phyloP scores from a whole-genome alignment of 2,888 invertebrate genomes.

The Scelioninae gen. 2 region DNA sequence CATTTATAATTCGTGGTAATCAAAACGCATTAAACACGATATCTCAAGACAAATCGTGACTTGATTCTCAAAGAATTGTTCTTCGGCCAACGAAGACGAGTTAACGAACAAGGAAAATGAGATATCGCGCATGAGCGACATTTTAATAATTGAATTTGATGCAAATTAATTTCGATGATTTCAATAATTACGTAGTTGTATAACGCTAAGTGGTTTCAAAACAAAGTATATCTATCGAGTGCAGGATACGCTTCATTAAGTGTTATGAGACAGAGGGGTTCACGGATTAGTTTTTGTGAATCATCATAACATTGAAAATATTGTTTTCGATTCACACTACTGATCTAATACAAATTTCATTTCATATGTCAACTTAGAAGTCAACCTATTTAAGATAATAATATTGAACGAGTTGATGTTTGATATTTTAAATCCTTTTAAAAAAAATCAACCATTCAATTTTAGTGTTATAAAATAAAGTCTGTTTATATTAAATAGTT shows the following conservation, averaged over 20 bases:
- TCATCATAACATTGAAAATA: constrained; percentile 12
- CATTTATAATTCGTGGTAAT: constrained; percentile 28
- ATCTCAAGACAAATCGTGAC: constrained; percentile 15
- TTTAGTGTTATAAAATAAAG: too few species aligned
- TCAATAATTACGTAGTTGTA: constrained; percentile 21
- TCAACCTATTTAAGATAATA: too few species aligned
- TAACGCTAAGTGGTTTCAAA: constrained; percentile 29
- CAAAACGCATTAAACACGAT: constrained; percentile 17
- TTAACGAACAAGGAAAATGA: not conserved
- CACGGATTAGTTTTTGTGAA: constrained; percentile 47
- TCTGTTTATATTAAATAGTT: too few species aligned
- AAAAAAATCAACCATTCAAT: too few species aligned
- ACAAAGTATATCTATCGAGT: constrained; percentile 45
- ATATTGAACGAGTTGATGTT: too few species aligned
- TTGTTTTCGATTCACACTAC: too few species aligned
- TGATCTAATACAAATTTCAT: too few species aligned
- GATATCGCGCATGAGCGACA: not conserved
- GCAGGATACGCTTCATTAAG: constrained; percentile 69
- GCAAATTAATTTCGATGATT: constrained; percentile 36
- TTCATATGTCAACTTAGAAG: too few species aligned
- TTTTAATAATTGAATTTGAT: constrained; percentile 32
- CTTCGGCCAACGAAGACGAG: not conserved
- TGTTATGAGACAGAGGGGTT: constrained; percentile 59
- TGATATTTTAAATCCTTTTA: too few species aligned
- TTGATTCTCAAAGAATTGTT: constrained; percentile 2